A percentile compares a stretch with the other conserved stretches of the same genome.
Conservation (phyloP, 2,888 invertebrate species). For the Lagria hirta region DNA sequence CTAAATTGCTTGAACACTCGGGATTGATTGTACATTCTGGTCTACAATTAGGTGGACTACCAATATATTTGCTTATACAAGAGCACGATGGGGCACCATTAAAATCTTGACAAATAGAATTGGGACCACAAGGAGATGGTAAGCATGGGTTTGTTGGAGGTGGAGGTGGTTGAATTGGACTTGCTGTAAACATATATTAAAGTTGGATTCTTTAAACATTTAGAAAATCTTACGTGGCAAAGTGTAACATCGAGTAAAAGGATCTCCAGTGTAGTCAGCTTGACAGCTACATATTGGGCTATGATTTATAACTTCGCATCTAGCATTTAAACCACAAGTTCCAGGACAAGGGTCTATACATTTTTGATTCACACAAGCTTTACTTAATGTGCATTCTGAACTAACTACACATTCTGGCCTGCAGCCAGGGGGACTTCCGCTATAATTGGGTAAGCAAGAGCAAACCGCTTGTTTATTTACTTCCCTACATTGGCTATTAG, state of each 20-base stretch:
- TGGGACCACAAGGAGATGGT: conserved; percentile 79
- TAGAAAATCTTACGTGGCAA: conserved; percentile 55
- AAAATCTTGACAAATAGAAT: conserved; percentile 72
- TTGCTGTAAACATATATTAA: conserved; percentile 18
- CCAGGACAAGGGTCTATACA: conserved; percentile 81
- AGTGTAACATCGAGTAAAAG: conserved; percentile 69
- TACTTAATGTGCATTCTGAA: conserved; percentile 75
- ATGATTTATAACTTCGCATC: conserved; percentile 79
- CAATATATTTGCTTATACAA: conserved; percentile 70
- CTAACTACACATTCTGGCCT: conserved; percentile 82
- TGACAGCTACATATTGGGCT: conserved; percentile 81
- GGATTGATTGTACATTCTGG: conserved; percentile 83
- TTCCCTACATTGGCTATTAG: conserved; percentile 76
- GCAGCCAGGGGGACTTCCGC: conserved; percentile 78
- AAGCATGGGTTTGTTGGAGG: conserved; percentile 64
- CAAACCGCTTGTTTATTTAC: conserved; percentile 76
- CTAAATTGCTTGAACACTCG: conserved; percentile 76
- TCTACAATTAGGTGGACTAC: conserved; percentile 78
- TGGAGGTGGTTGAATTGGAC: conserved; percentile 37
- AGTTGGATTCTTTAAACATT: not conserved
- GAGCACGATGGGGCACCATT: conserved; percentile 77
- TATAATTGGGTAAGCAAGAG: conserved; percentile 70
- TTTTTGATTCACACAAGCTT: conserved; percentile 79
- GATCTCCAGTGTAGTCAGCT: conserved; percentile 73
- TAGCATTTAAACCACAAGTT: conserved; percentile 76